phyloP scores from a whole-genome alignment of 2,797 vertebrate species.

The Sebastes umbrosus region DNA sequence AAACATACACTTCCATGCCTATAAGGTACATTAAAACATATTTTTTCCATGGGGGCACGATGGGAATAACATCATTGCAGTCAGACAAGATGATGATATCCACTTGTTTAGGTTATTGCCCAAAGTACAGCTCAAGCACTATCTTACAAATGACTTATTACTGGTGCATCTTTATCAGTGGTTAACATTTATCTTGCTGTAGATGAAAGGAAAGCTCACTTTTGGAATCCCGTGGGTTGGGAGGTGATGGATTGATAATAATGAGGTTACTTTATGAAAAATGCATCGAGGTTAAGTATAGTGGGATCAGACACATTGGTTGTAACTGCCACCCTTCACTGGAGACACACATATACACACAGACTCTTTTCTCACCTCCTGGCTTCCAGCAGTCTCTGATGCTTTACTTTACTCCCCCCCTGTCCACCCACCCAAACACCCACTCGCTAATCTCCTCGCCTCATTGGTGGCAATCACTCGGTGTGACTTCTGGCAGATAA shows the following conservation, averaged over 20 bases:
- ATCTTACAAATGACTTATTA: slow-evolving; percentile 4
- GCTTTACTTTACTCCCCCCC: slow-evolving; percentile 28
- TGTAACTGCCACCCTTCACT: slow-evolving; percentile 20
- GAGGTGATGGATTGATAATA: slow-evolving; percentile 38
- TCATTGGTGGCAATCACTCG: slow-evolving; percentile 62
- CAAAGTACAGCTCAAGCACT: not conserved
- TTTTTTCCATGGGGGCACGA: not conserved
- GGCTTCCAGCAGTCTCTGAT: slow-evolving; percentile 30
- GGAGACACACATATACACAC: slow-evolving; percentile 5
- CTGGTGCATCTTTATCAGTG: not conserved
- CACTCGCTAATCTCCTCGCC: slow-evolving; percentile 58
- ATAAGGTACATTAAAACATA: not conserved
- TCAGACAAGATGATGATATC: slow-evolving; percentile 14
- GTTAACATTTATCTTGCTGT: slow-evolving; percentile 23
- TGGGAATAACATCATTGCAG: not conserved
- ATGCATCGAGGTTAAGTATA: slow-evolving; percentile 38
- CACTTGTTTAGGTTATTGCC: not conserved
- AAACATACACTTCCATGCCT: not conserved
- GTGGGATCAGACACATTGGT: slow-evolving; percentile 16
- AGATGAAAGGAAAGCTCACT: slow-evolving; percentile 33
- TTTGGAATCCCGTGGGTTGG: not conserved
- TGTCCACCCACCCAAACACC: slow-evolving; percentile 49
- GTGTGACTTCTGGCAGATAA: slow-evolving; percentile 69
- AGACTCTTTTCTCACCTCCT: slow-evolving; percentile 30
- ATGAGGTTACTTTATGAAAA: slow-evolving; percentile 46